These are phyloP conservation scores for Dermatophagoides farinae DNA, from an alignment of 1,140 invertebrate genomes.

Conservation along the genomic window DNA sequence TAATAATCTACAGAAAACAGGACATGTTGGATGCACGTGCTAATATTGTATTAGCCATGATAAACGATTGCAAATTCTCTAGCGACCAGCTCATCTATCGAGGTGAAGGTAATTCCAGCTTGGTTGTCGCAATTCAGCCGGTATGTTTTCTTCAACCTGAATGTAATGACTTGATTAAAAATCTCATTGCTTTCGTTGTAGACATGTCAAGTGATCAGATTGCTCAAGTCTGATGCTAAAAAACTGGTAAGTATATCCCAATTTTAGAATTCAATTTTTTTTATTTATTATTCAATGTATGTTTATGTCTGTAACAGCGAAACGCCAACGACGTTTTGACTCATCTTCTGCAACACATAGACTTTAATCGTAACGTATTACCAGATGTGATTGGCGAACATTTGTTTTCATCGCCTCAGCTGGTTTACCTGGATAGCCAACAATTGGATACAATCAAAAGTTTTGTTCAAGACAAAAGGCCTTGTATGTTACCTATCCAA, in stretches of 20 bases:
- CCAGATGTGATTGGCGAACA: neutral
- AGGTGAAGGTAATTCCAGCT: conserved; percentile 18
- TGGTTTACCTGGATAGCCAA: neutral
- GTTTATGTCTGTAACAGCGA: neutral
- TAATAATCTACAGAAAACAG: no score
- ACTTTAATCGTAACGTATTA: conserved; percentile 9
- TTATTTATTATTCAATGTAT: conserved; percentile 3
- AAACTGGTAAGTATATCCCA: neutral
- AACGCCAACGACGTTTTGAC: conserved; percentile 1
- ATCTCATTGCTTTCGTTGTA: neutral
- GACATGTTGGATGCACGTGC: no score
- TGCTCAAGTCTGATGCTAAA: conserved; percentile 9
- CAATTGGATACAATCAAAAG: neutral
- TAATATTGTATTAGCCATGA: no score
- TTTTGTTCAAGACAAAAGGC: conserved; percentile 1
- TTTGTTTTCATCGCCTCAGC: conserved; percentile 5
- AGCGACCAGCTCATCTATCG: conserved; percentile 15
- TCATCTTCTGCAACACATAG: conserved; percentile 8
- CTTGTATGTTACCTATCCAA: neutral
- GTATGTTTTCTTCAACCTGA: conserved; percentile 5
- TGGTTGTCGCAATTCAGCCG: conserved; percentile 15
- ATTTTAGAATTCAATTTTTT: neutral
- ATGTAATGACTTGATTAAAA: neutral
- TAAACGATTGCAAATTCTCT: no score
- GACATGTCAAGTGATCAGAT: conserved; percentile 9